Percentiles rank a stretch among this genome's conserved stretches.
Evolutionary conservation across 2,888 invertebrate genomes (phyloP).

Genomic region (Drymonia ruficornis): DNA sequence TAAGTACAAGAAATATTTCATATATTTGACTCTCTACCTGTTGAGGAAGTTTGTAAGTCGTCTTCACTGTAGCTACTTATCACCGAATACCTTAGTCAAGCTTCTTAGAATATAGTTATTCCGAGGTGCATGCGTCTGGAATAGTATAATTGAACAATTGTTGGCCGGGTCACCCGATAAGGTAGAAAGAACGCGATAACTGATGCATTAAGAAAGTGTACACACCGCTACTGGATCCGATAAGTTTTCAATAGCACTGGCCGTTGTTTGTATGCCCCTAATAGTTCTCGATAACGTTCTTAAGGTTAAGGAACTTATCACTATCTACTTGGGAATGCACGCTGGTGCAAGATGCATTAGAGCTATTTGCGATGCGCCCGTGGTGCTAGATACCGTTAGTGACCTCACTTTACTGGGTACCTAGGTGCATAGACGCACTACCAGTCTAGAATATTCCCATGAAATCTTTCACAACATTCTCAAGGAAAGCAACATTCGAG

Average conservation of each 20-base stretch:
- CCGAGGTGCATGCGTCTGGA: slow-evolving; percentile 40
- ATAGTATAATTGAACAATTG: slow-evolving; percentile 54
- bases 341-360: slow-evolving; percentile 67
- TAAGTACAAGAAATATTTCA: slow-evolving; percentile 24
- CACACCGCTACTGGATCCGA: slow-evolving; percentile 53
- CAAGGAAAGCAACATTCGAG: slow-evolving; percentile 27
- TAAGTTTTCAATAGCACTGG: slow-evolving; percentile 49
- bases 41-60: neutral
- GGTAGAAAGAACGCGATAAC: slow-evolving; percentile 63
- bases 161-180: slow-evolving; percentile 75
- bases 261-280: slow-evolving; percentile 54
- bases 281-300: slow-evolving; percentile 55
- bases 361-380: slow-evolving; percentile 67
- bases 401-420: slow-evolving; percentile 58
- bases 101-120: slow-evolving; percentile 47
- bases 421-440: slow-evolving; percentile 34
- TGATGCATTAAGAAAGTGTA: slow-evolving; percentile 64
- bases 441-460: slow-evolving; percentile 35
- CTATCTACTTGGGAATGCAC: slow-evolving; percentile 49
- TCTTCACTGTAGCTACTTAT: slow-evolving; percentile 8
- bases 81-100: slow-evolving; percentile 40
- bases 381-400: slow-evolving; percentile 69
- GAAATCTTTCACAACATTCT: slow-evolving; percentile 25
- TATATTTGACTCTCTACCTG: slow-evolving; percentile 11
- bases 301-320: slow-evolving; percentile 55